Percentiles rank a stretch among this genome's conserved stretches.
Evolutionary conservation across 2,797 vertebrate genomes (phyloP).

Genomic region (Nyctibius grandis): DNA sequence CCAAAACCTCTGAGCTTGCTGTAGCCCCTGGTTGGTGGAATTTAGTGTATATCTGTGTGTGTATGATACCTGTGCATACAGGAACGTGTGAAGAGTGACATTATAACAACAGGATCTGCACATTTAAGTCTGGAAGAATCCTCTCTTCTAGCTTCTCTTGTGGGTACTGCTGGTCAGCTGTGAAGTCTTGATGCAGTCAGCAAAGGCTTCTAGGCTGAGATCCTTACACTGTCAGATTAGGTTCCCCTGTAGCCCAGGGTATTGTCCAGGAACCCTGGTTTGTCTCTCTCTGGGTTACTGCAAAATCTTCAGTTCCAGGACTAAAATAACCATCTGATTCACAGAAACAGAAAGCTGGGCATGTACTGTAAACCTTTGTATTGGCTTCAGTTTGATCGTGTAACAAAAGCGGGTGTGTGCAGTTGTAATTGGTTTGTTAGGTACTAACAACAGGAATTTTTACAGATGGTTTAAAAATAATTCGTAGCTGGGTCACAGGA

Average conservation of each 20-base stretch:
- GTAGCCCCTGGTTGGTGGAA: accelerated
- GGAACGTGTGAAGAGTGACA: not conserved
- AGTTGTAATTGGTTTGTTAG: not conserved
- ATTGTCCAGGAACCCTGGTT: not conserved
- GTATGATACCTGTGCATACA: not conserved
- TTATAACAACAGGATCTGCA: not conserved
- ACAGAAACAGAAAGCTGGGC: not conserved
- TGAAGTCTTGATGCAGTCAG: not conserved
- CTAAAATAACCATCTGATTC: not conserved
- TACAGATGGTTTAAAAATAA: not conserved
- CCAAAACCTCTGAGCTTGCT: not conserved
- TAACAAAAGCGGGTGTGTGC: not conserved
- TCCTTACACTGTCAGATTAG: not conserved
- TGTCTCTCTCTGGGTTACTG: not conserved
- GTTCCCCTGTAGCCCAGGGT: not conserved
- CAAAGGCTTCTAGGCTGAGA: not conserved
- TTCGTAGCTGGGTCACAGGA: not conserved
- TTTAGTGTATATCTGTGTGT: not conserved
- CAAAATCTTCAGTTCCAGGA: not conserved
- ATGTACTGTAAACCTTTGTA: not conserved
- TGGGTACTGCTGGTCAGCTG: not conserved
- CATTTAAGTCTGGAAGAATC: not conserved
- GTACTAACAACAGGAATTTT: not conserved
- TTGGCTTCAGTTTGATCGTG: accelerated
- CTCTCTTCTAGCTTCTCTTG: not conserved